A percentile compares a stretch with the other conserved stretches of the same genome.
Evolutionary conservation across 2,888 invertebrate genomes (phyloP).

Genomic region (Cerastoderma edule): DNA sequence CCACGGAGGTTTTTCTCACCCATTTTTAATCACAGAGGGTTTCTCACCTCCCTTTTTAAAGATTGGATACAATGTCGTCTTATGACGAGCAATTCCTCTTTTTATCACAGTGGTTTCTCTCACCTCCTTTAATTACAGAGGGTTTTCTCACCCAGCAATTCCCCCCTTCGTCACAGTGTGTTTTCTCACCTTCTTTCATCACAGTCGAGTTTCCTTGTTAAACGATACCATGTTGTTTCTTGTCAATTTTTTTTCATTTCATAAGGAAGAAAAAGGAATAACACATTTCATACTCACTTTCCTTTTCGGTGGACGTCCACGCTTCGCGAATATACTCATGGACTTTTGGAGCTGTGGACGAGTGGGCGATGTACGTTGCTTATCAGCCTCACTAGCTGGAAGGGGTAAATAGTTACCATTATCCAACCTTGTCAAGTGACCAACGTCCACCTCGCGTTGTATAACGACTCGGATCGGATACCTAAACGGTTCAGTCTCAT

Average conservation of each 20-base stretch:
- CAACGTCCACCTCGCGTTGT: constrained; percentile 89
- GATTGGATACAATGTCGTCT: background rate
- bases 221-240: no score
- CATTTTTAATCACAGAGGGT: no score
- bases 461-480: constrained; percentile 87
- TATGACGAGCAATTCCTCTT: constrained; percentile 1
- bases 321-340: constrained; percentile 39
- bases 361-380: background rate
- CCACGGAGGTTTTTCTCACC: no score
- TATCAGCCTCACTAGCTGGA: background rate
- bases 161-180: no score
- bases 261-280: no score
- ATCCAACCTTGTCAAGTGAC: constrained; percentile 87
- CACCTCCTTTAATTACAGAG: no score
- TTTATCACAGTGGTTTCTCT: background rate
- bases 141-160: no score
- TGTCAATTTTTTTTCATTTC: no score
- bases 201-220: no score
- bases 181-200: no score
- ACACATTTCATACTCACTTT: constrained; percentile 60
- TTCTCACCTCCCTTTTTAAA: no score
- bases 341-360: constrained; percentile 33
- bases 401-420: constrained; percentile 72
- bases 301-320: constrained; percentile 64
- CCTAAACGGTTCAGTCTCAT: constrained; percentile 66